A percentile compares a stretch with the other conserved stretches of the same genome.
phyloP scores from a whole-genome alignment of 2,797 vertebrate genomes.

The Epinephelus awoara region DNA sequence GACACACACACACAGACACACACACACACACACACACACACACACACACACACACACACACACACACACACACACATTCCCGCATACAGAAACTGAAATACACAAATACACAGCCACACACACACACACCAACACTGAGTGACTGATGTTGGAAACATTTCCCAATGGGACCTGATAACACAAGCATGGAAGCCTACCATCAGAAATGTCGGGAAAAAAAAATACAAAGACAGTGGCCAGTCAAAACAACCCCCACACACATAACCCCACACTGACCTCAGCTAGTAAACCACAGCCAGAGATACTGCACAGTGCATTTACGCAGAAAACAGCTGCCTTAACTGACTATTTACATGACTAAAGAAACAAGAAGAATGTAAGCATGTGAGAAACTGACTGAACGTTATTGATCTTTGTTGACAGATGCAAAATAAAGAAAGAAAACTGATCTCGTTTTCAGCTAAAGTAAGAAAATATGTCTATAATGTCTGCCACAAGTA shows the following conservation, averaged over 20 bases:
- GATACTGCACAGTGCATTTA: slow-evolving; percentile 45
- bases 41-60: slow-evolving; percentile 15
- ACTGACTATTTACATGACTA: slow-evolving; percentile 47
- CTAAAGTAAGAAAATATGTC: too few species aligned
- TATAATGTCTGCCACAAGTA: too few species aligned
- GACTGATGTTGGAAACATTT: slow-evolving; percentile 73
- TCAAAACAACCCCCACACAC: slow-evolving; percentile 51
- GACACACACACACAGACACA: slow-evolving; percentile 36
- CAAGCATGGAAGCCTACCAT: slow-evolving; percentile 52
- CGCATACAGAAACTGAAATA: slow-evolving; percentile 25
- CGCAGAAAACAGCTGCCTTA: slow-evolving; percentile 49
- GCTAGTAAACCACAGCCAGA: slow-evolving; percentile 47
- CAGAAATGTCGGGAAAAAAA: slow-evolving; percentile 46
- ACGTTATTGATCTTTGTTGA: slow-evolving; percentile 36
- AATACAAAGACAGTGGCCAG: slow-evolving; percentile 52
- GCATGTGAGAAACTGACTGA: slow-evolving; percentile 1
- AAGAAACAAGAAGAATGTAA: slow-evolving; percentile 4
- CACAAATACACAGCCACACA: slow-evolving; percentile 30
- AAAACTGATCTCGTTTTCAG: too few species aligned
- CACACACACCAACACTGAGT: slow-evolving; percentile 40
- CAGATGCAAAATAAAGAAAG: slow-evolving; percentile 23
- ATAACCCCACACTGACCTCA: slow-evolving; percentile 56
- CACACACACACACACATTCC: slow-evolving; percentile 33
- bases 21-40: slow-evolving; percentile 36
- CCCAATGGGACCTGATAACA: slow-evolving; percentile 66